Conservation (phyloP, 1,140 invertebrate genomes). For the Oreohelix idahoensis region DNA sequence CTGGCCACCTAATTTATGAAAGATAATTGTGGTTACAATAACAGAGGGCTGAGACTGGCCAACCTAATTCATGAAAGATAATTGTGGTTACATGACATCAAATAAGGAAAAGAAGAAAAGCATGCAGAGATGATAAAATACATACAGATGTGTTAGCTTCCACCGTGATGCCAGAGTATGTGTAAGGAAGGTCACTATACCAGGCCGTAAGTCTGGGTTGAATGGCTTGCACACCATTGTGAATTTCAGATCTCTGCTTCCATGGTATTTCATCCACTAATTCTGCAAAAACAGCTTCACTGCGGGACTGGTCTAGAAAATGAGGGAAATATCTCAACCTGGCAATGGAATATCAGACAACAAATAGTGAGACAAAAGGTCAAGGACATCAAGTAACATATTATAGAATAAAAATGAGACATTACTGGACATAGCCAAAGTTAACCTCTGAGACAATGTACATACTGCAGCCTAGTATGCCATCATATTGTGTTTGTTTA, state of each 20-base stretch:
- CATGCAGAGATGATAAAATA: neutral
- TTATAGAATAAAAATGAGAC: neutral
- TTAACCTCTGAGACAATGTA: neutral
- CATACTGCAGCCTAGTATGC: no score
- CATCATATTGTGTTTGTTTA: no score
- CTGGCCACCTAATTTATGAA: no score
- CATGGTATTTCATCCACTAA: constrained; percentile 73
- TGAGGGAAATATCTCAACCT: constrained; percentile 69
- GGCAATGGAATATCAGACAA: constrained; percentile 35
- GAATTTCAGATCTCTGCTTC: constrained; percentile 71
- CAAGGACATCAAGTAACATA: neutral
- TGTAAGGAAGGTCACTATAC: constrained; percentile 75
- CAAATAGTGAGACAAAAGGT: neutral
- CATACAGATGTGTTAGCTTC: constrained; percentile 55
- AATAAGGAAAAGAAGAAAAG: neutral
- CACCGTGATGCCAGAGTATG: constrained; percentile 73
- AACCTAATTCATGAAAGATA: no score
- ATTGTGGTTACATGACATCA: no score
- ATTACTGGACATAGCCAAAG: neutral
- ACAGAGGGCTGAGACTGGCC: no score
- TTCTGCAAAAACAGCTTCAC: constrained; percentile 67
- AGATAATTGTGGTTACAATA: no score
- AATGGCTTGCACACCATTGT: constrained; percentile 69
- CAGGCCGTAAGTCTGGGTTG: constrained; percentile 75
- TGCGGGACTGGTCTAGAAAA: constrained; percentile 69